Conservation (phyloP, 2,888 invertebrate species). For the Clunio marinus region DNA sequence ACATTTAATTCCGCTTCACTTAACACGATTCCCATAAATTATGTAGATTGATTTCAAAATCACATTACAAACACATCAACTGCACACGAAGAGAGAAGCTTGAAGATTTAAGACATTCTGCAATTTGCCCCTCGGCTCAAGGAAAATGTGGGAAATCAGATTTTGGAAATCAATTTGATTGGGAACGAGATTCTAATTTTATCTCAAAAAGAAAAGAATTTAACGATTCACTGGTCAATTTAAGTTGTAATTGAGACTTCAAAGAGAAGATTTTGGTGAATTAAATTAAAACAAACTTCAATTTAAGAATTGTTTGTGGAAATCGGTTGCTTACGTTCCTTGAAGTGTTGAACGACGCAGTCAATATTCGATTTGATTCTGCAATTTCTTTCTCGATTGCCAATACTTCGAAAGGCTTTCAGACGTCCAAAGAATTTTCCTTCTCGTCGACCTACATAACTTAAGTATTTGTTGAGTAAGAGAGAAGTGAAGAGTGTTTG, state of each 20-base stretch:
- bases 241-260: neutral
- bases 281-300: neutral
- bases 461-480: too few relatives aligned
- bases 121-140: neutral
- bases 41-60: slow-evolving; percentile 33
- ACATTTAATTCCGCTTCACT: slow-evolving; percentile 14
- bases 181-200: neutral
- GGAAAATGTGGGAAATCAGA: slow-evolving; percentile 2
- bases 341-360: too few relatives aligned
- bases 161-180: slow-evolving; percentile 7
- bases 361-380: too few relatives aligned
- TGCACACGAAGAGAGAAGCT: neutral
- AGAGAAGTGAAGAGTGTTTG: too few relatives aligned
- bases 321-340: neutral
- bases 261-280: neutral
- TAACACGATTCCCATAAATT: slow-evolving; percentile 26
- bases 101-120: neutral
- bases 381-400: neutral
- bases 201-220: neutral
- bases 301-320: too few relatives aligned
- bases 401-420: neutral
- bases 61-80: slow-evolving; percentile 30
- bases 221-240: neutral
- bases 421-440: neutral
- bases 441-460: too few relatives aligned